Evolutionary conservation across 2,797 vertebrate genomes (phyloP).

Genomic region (Rhincodon typus): DNA sequence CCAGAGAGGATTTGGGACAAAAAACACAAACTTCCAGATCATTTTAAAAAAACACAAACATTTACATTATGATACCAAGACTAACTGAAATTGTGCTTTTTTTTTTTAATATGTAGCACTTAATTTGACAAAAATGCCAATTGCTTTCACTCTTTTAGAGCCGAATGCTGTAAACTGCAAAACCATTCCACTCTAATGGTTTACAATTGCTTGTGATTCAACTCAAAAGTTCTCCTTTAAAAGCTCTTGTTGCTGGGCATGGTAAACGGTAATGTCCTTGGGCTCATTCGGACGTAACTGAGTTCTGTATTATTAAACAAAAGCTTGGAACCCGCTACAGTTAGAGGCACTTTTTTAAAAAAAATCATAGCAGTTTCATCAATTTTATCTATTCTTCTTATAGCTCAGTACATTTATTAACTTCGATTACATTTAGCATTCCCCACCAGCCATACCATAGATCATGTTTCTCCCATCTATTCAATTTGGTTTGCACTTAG

Average conservation of each 20-base stretch:
- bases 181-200: not conserved
- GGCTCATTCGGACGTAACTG: not conserved
- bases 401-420: conserved; percentile 37
- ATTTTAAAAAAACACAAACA: not conserved
- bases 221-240: not conserved
- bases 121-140: not conserved
- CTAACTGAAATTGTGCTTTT: not conserved
- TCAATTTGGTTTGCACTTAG: not conserved
- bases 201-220: not conserved
- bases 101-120: not conserved
- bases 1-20: not conserved
- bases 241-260: not conserved
- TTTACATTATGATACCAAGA: not conserved
- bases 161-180: not conserved
- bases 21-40: not conserved
- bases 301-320: not conserved
- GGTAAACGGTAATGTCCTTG: not conserved
- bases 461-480: not conserved
- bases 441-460: not conserved
- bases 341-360: not conserved
- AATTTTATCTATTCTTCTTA: conserved; percentile 38
- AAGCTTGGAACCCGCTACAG: not conserved
- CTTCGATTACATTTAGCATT: not conserved
- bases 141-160: not conserved
- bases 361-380: not conserved